Conservation (phyloP, 1,140 invertebrate genomes). For the Hyles euphorbiae region DNA sequence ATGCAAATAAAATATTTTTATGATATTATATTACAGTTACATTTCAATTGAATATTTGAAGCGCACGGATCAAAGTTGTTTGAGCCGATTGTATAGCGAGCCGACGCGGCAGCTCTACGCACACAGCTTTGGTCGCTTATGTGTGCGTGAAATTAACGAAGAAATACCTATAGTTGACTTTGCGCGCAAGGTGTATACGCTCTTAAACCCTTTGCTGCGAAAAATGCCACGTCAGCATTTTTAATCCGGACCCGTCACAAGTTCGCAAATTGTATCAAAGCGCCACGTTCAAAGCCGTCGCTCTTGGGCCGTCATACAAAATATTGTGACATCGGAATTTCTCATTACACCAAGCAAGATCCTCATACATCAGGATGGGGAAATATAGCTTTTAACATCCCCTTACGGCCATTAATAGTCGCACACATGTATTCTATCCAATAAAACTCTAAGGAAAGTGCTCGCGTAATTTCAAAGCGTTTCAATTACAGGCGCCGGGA, state of each 20-base stretch:
- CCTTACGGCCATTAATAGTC: constrained; percentile 53
- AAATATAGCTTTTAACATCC: constrained; percentile 65
- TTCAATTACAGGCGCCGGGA: constrained; percentile 19
- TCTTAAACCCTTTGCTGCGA: neutral
- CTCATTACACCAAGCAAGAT: constrained; percentile 64
- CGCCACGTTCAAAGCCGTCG: constrained; percentile 35
- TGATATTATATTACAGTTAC: no score
- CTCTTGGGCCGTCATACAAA: constrained; percentile 46
- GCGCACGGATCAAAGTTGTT: no score
- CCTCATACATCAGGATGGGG: constrained; percentile 62
- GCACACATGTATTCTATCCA: constrained; percentile 25
- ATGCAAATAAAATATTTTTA: no score
- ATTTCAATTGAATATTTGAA: no score
- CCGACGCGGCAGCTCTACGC: no score
- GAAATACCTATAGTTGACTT: no score
- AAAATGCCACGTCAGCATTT: constrained; percentile 13
- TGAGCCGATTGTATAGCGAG: no score
- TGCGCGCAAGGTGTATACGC: no score
- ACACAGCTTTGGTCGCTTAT: no score
- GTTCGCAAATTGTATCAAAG: constrained; percentile 43
- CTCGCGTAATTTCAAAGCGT: constrained; percentile 5
- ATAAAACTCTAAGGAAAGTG: constrained; percentile 18
- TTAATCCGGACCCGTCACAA: constrained; percentile 19
- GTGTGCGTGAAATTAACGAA: no score
- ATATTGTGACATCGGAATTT: constrained; percentile 68